Evolutionary conservation across 2,797 vertebrate genomes (phyloP).

Genomic region (Sebastes itinus): DNA sequence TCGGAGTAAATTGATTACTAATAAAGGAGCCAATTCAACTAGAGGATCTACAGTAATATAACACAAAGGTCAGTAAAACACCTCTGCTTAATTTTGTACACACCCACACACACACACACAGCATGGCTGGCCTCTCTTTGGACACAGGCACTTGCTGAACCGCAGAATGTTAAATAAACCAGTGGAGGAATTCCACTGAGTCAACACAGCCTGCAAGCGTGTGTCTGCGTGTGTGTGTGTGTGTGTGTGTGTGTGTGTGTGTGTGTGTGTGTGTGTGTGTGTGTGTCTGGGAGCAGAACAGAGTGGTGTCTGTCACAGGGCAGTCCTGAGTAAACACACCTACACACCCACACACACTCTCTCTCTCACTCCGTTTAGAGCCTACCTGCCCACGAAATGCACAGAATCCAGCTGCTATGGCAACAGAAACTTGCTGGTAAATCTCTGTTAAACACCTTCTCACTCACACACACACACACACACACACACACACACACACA

Average conservation of each 20-base stretch:
- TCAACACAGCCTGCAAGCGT: conserved; percentile 44
- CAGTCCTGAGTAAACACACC: conserved; percentile 36
- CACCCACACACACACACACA: conserved; percentile 6
- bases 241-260: conserved; percentile 7
- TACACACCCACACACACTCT: conserved; percentile 8
- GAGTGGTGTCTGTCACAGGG: conserved; percentile 55
- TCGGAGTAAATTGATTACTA: conserved; percentile 2
- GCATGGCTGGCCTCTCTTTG: conserved; percentile 36
- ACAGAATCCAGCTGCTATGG: conserved; percentile 66
- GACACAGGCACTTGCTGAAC: conserved; percentile 61
- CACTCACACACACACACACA: background rate
- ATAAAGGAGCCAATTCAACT: background rate
- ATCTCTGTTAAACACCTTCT: conserved; percentile 31
- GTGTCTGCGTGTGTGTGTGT: background rate
- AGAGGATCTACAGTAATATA: background rate
- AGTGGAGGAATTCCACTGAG: conserved; percentile 62
- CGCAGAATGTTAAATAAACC: conserved; percentile 68
- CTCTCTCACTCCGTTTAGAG: conserved; percentile 35
- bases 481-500: background rate
- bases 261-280: background rate
- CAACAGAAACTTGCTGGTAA: conserved; percentile 55
- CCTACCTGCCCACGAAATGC: conserved; percentile 58
- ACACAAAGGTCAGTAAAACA: conserved; percentile 16
- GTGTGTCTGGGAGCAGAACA: conserved; percentile 27
- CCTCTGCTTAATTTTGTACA: background rate